phyloP scores from a whole-genome alignment of 1,140 invertebrate genomes.

The Saccostrea cuccullata region DNA sequence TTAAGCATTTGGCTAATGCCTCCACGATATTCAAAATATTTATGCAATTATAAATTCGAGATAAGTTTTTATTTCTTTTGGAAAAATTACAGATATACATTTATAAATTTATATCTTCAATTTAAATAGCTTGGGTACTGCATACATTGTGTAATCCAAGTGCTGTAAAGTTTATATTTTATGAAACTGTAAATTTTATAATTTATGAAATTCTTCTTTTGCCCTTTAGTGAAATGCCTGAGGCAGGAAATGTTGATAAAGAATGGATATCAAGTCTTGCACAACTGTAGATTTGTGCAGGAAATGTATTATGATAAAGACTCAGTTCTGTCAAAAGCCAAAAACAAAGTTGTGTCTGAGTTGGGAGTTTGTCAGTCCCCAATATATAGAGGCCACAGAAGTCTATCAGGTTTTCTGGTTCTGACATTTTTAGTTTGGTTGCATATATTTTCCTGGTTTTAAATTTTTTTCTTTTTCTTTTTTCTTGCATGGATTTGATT shows the following conservation, averaged over 20 bases:
- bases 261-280: background rate
- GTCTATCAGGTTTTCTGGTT: background rate
- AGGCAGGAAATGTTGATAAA: constrained; percentile 14
- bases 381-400: background rate
- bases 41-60: no score
- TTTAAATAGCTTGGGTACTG: no score
- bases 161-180: background rate
- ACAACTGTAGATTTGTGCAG: background rate
- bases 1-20: no score
- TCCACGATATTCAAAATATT: no score
- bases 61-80: no score
- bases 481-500: no score
- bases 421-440: no score
- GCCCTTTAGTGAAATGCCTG: background rate
- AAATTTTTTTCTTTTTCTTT: no score
- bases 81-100: no score
- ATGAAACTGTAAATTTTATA: background rate
- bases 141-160: no score
- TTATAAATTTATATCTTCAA: no score
- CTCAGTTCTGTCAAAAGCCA: background rate
- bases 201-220: background rate
- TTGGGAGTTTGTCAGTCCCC: background rate
- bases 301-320: background rate
- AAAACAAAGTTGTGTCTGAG: background rate
- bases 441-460: no score